A percentile compares a stretch with the other conserved stretches of the same genome.
phyloP scores from a whole-genome alignment of 1,140 invertebrate genomes.

The Tetranychus cinnabarinus region DNA sequence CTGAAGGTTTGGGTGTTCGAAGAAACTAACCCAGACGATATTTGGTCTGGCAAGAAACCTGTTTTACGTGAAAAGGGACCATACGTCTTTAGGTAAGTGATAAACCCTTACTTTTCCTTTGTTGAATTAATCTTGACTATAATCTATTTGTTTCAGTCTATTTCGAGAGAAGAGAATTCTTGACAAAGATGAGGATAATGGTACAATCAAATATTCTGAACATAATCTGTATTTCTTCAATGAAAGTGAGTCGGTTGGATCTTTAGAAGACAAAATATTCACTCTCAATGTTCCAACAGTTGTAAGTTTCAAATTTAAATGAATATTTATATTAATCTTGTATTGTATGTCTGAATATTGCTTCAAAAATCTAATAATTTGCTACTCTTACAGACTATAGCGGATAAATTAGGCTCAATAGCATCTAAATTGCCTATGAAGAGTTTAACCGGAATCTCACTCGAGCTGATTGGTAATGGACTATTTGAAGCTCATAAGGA shows the following conservation, averaged over 20 bases:
- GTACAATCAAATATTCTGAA: constrained; percentile 5
- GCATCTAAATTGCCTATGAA: neutral
- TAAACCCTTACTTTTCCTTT: neutral
- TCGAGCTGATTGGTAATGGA: neutral
- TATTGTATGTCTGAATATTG: too few species aligned
- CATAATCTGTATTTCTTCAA: constrained; percentile 1
- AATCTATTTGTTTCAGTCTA: neutral
- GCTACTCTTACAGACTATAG: neutral
- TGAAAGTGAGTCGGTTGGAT: neutral
- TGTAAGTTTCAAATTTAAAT: neutral
- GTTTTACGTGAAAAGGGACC: neutral
- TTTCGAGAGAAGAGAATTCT: neutral
- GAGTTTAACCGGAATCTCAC: neutral
- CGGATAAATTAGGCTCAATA: neutral
- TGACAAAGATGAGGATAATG: neutral
- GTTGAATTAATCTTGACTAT: neutral
- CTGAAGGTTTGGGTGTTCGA: neutral
- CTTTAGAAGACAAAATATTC: constrained; percentile 3
- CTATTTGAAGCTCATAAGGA: neutral
- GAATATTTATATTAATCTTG: neutral
- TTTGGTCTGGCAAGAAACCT: neutral
- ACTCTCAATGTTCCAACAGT: constrained; percentile 5
- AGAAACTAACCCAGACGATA: neutral
- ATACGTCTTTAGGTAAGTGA: neutral
- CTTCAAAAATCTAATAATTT: too few species aligned